A percentile compares a stretch with the other conserved stretches of the same genome.
Conservation (phyloP, 2,797 vertebrate genomes). For the Sebastes aleutianus region DNA sequence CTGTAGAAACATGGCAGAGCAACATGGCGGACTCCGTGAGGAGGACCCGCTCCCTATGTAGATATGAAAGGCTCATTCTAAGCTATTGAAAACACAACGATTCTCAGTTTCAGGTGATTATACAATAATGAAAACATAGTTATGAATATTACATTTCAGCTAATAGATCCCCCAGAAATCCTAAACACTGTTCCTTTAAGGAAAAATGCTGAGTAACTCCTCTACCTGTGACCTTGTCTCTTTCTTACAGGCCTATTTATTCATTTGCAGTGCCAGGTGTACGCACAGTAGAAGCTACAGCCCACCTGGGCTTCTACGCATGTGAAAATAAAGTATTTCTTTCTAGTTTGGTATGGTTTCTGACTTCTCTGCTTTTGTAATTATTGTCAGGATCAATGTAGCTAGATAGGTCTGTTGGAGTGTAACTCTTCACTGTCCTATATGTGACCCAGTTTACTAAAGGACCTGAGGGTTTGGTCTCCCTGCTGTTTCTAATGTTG, state of each 20-base stretch:
- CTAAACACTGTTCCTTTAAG: no score
- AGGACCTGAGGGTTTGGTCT: not conserved
- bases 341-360: not conserved
- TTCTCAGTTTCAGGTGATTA: no score
- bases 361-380: not conserved
- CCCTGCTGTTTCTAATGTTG: slow-evolving; percentile 8
- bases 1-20: no score
- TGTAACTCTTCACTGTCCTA: not conserved
- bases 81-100: no score
- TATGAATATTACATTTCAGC: no score
- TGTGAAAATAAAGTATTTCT: not conserved
- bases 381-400: not conserved
- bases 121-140: no score
- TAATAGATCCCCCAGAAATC: no score
- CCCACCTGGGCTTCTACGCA: not conserved
- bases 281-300: not conserved
- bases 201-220: not conserved
- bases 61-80: no score
- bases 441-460: slow-evolving; percentile 1
- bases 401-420: not conserved
- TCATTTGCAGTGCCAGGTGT: not conserved
- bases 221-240: not conserved
- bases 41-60: no score
- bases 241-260: slow-evolving; percentile 1
- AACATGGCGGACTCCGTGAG: no score